These are phyloP conservation scores for Acleris laterana DNA, from an alignment of 2,888 invertebrate species.

Conservation along the genomic window DNA sequence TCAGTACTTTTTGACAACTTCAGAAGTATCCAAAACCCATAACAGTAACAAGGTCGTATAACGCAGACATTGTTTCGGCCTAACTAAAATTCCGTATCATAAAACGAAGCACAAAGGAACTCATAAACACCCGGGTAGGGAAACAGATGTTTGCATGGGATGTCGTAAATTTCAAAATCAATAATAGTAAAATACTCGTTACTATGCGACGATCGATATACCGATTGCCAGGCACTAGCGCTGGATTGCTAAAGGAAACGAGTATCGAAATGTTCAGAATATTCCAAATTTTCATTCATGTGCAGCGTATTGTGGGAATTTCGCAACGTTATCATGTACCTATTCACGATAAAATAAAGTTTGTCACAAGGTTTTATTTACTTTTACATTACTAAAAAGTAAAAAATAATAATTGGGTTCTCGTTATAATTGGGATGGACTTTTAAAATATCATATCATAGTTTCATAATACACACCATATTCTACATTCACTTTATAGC, in stretches of 20 bases:
- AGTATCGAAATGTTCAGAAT: background rate
- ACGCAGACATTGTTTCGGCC: conserved; percentile 14
- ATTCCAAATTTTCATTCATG: background rate
- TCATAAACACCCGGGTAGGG: conserved; percentile 17
- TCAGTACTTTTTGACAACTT: background rate
- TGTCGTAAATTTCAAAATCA: conserved; percentile 24
- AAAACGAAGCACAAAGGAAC: background rate
- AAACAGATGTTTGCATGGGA: conserved; percentile 19
- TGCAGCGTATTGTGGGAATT: too few relatives aligned
- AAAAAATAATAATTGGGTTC: too few relatives aligned
- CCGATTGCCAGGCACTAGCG: conserved; percentile 1
- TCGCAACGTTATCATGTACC: too few relatives aligned
- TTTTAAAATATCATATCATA: too few relatives aligned
- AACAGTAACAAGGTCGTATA: conserved; percentile 12
- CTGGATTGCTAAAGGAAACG: background rate
- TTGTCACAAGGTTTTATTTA: too few relatives aligned
- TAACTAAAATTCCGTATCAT: conserved; percentile 14
- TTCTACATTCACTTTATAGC: too few relatives aligned
- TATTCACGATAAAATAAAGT: too few relatives aligned
- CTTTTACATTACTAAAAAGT: too few relatives aligned
- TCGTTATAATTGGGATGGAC: too few relatives aligned
- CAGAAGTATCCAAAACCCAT: background rate
- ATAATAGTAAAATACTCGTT: conserved; percentile 21
- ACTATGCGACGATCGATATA: conserved; percentile 3
- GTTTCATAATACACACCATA: too few relatives aligned